These are phyloP conservation scores for Hemicrepidius hirtus DNA, from an alignment of 2,888 invertebrate species.

Conservation along the genomic window DNA sequence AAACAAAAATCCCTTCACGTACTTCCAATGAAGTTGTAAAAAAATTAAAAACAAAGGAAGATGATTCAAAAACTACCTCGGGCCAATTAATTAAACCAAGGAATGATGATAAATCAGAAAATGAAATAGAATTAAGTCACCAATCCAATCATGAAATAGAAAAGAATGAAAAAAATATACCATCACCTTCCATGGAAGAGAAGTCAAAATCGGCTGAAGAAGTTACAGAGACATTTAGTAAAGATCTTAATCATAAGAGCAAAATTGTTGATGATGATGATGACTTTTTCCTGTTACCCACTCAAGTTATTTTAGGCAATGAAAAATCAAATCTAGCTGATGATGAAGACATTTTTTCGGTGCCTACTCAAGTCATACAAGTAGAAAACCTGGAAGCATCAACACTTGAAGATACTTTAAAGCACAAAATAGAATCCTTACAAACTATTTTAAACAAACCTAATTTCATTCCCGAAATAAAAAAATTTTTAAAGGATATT, in stretches of 20 bases:
- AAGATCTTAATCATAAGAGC: neutral
- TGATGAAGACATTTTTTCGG: constrained; percentile 12
- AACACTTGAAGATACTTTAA: neutral
- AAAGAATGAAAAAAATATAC: neutral
- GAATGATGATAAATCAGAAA: neutral
- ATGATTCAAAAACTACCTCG: too few species aligned
- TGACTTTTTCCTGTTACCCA: neutral
- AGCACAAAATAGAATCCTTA: constrained; percentile 1
- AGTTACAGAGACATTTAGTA: too few species aligned
- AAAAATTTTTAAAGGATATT: neutral
- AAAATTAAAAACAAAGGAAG: too few species aligned
- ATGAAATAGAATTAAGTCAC: neutral
- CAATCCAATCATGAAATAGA: neutral
- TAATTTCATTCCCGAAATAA: neutral
- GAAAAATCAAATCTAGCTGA: neutral
- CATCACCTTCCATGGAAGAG: too few species aligned
- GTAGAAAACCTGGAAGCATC: neutral
- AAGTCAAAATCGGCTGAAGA: too few species aligned
- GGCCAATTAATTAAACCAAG: too few species aligned
- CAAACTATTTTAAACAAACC: neutral
- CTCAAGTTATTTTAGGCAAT: neutral
- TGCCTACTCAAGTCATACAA: constrained; percentile 3
- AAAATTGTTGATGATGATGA: constrained; percentile 7
- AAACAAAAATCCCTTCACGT: too few species aligned
- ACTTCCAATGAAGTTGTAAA: too few species aligned